phyloP scores from a whole-genome alignment of 2,113 vertebrate genomes.

The Helogale parvula region DNA sequence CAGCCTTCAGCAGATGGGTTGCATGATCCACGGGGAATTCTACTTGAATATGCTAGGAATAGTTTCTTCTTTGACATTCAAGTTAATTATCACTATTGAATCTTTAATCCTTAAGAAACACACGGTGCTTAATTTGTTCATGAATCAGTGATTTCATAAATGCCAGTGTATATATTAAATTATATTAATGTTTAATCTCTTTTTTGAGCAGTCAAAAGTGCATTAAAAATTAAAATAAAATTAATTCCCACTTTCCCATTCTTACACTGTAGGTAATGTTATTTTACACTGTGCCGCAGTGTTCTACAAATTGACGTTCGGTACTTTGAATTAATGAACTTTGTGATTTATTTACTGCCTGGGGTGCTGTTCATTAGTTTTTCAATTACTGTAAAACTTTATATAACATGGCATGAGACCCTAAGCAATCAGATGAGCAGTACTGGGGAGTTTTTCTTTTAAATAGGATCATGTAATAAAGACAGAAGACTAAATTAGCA shows the following conservation, averaged over 20 bases:
- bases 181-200: conserved; percentile 45
- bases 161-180: conserved; percentile 59
- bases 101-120: conserved; percentile 70
- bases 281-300: conserved; percentile 53
- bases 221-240: conserved; percentile 75
- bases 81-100: conserved; percentile 56
- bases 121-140: conserved; percentile 45
- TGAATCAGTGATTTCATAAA: conserved; percentile 64
- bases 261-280: conserved; percentile 53
- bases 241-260: conserved; percentile 54
- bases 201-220: conserved; percentile 66
- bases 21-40: neutral
- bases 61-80: conserved; percentile 53
- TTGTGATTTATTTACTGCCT: conserved; percentile 75
- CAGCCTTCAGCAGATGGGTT: neutral
- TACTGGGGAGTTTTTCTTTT: conserved; percentile 67
- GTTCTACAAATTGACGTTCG: conserved; percentile 62
- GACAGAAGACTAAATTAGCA: conserved; percentile 56
- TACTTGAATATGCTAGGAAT: neutral
- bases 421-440: conserved; percentile 65
- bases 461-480: conserved; percentile 64
- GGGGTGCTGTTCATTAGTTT: conserved; percentile 72
- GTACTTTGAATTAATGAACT: conserved; percentile 73
- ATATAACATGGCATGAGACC: conserved; percentile 37
- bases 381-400: conserved; percentile 73